Evolutionary conservation across 2,797 vertebrate genomes (phyloP).

Genomic region (Trematomus bernacchii): DNA sequence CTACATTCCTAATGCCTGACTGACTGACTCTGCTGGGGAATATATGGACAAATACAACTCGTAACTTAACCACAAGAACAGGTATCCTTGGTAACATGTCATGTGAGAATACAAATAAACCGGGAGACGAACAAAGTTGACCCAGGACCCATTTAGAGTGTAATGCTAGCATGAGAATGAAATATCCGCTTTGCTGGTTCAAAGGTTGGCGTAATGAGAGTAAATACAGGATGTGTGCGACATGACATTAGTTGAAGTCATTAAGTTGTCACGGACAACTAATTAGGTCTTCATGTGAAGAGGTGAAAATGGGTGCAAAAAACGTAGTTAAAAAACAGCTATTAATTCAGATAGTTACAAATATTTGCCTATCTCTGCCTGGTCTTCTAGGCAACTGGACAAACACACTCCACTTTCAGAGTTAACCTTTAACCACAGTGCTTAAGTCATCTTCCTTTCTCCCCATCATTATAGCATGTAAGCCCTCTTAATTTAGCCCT

Average conservation of each 20-base stretch:
- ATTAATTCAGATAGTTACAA: conserved; percentile 59
- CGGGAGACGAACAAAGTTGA: conserved; percentile 19
- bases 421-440: conserved; percentile 74
- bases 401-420: conserved; percentile 59
- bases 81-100: conserved; percentile 70
- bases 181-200: conserved; percentile 23
- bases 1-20: conserved; percentile 84
- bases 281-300: conserved; percentile 36
- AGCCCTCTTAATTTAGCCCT: conserved; percentile 77
- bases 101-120: conserved; percentile 70
- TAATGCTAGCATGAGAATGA: conserved; percentile 20
- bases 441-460: conserved; percentile 65
- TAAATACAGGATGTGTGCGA: conserved; percentile 29
- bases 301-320: conserved; percentile 30
- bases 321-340: conserved; percentile 35
- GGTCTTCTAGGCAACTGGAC: conserved; percentile 62
- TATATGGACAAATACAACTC: conserved; percentile 58
- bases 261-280: conserved; percentile 39
- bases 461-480: conserved; percentile 72
- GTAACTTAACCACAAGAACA: conserved; percentile 40
- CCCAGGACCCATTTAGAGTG: conserved; percentile 17
- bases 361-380: conserved; percentile 54
- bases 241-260: conserved; percentile 21
- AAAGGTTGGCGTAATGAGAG: conserved; percentile 37
- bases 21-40: conserved; percentile 61